Evolutionary conservation across 1,140 invertebrate genomes (phyloP).

Genomic region (Caerostris darwini): DNA sequence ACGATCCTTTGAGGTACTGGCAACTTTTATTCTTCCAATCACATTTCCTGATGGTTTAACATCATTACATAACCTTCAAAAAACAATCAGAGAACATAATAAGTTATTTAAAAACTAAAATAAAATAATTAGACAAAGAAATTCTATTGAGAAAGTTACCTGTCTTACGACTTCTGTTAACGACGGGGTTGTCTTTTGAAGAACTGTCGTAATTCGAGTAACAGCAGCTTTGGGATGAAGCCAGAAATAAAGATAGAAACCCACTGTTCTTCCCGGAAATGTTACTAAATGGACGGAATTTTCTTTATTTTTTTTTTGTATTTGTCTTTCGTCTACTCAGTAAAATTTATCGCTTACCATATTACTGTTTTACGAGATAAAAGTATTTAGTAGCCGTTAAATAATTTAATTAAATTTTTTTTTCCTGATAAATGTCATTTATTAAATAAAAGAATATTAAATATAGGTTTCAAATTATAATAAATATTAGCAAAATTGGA

Average conservation of each 20-base stretch:
- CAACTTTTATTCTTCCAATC: too few relatives aligned
- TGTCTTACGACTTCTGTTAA: background rate
- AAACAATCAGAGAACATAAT: background rate
- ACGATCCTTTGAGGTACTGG: too few relatives aligned
- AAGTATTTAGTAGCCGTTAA: too few relatives aligned
- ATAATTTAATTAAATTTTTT: too few relatives aligned
- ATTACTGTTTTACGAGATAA: background rate
- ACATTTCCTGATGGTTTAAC: background rate
- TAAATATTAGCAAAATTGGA: too few relatives aligned
- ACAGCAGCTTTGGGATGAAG: background rate
- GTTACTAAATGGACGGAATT: background rate
- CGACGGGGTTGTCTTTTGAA: background rate
- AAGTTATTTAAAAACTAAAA: background rate
- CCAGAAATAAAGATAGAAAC: background rate
- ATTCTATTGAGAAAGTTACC: background rate
- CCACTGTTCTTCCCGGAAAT: slow-evolving; percentile 2
- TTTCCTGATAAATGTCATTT: too few relatives aligned
- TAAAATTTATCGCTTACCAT: background rate
- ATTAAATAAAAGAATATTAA: too few relatives aligned
- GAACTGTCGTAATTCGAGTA: background rate
- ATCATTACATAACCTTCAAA: background rate
- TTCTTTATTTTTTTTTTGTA: background rate
- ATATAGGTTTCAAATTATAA: too few relatives aligned
- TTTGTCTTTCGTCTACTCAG: background rate
- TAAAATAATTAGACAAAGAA: background rate